These are phyloP conservation scores for Burhinus bistriatus DNA, from an alignment of 2,113 vertebrate genomes.

Conservation along the genomic window DNA sequence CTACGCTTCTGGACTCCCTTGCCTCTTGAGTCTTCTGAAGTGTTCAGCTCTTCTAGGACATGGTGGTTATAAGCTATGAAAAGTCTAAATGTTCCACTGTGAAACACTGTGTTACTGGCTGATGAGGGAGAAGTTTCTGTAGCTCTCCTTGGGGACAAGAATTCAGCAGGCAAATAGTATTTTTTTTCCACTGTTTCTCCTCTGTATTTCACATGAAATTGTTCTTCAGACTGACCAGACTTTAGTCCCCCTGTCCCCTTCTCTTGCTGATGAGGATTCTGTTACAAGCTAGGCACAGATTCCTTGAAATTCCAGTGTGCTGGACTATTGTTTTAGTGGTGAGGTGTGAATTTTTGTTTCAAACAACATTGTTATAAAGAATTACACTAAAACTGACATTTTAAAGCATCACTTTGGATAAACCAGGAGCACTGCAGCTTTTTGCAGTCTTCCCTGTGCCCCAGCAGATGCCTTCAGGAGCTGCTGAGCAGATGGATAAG, in stretches of 20 bases:
- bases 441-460: fast-evolving
- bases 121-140: background rate
- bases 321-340: background rate
- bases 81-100: background rate
- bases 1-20: fast-evolving
- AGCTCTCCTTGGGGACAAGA: background rate
- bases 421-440: background rate
- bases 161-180: background rate
- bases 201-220: background rate
- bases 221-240: background rate
- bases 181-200: background rate
- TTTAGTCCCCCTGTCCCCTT: background rate
- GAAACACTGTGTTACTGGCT: background rate
- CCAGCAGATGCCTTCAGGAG: background rate
- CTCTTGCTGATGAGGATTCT: background rate
- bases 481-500: background rate
- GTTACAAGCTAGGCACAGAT: fast-evolving
- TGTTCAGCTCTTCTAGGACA: background rate
- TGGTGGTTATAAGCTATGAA: background rate
- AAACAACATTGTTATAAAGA: background rate
- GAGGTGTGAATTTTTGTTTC: background rate
- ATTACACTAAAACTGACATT: background rate
- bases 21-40: background rate
- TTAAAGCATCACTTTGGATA: background rate
- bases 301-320: background rate